These are phyloP conservation scores for Tamias sibiricus DNA, from an alignment of 2,113 vertebrate species.

Conservation along the genomic window DNA sequence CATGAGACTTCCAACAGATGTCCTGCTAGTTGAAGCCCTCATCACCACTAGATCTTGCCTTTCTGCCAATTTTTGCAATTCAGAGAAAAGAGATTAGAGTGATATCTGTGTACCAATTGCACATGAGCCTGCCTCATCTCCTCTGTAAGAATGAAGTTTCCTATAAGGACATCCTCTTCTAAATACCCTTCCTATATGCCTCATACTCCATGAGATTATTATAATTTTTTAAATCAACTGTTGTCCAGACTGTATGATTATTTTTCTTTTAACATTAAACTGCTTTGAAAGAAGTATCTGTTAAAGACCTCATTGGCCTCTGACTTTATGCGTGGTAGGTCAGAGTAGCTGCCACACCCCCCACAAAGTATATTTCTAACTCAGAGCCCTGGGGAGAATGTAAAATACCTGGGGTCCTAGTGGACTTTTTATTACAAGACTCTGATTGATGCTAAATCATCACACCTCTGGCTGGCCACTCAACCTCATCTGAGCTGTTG, in stretches of 20 bases:
- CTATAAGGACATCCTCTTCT: not conserved
- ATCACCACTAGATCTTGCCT: slow-evolving; percentile 46
- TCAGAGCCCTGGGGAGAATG: not conserved
- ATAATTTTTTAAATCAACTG: not conserved
- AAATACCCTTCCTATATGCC: not conserved
- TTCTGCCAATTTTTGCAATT: slow-evolving; percentile 61
- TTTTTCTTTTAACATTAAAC: not conserved
- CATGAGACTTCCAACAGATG: slow-evolving; percentile 59
- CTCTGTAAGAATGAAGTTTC: not conserved
- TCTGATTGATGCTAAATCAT: not conserved
- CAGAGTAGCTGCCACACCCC: not conserved
- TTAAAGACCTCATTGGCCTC: not conserved
- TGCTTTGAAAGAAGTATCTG: not conserved
- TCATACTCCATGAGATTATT: not conserved
- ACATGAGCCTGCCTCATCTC: not conserved
- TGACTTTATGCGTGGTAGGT: not conserved
- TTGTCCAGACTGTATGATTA: not conserved
- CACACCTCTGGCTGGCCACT: not conserved
- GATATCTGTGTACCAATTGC: not conserved
- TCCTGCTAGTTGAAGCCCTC: slow-evolving; percentile 52
- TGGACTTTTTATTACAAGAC: not conserved
- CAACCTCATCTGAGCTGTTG: not conserved
- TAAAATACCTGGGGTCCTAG: not conserved
- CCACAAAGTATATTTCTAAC: not conserved
- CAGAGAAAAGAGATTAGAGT: slow-evolving; percentile 25